phyloP scores from a whole-genome alignment of 2,113 vertebrate species.

The Mellivora capensis region DNA sequence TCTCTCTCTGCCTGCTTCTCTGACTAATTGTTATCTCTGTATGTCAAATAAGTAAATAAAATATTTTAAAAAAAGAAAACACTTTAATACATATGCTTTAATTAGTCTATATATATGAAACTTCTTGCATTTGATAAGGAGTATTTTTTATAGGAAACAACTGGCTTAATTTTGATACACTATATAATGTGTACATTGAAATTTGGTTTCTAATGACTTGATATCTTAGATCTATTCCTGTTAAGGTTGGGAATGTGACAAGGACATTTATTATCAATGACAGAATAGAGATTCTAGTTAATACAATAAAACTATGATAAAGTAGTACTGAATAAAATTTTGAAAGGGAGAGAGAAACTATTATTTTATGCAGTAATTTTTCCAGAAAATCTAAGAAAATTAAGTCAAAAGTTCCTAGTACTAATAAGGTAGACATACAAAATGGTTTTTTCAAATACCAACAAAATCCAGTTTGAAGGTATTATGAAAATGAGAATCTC shows the following conservation, averaged over 20 bases:
- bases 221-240: neutral
- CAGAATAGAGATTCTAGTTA: neutral
- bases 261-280: neutral
- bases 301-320: neutral
- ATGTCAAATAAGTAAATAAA: no score
- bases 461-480: neutral
- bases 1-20: no score
- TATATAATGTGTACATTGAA: neutral
- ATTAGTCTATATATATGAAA: neutral
- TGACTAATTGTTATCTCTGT: no score
- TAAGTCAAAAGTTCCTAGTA: neutral
- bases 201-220: neutral
- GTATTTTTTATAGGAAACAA: neutral
- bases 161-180: neutral
- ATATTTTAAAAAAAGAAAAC: neutral
- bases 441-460: neutral
- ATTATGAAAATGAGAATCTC: neutral
- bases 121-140: neutral
- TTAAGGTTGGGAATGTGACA: neutral
- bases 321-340: neutral
- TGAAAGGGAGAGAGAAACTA: neutral
- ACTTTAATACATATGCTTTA: neutral
- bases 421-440: neutral
- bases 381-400: neutral
- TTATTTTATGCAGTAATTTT: neutral